A percentile compares a stretch with the other conserved stretches of the same genome.
Conservation (phyloP, 2,797 vertebrate species). For the Molossus molossus region DNA sequence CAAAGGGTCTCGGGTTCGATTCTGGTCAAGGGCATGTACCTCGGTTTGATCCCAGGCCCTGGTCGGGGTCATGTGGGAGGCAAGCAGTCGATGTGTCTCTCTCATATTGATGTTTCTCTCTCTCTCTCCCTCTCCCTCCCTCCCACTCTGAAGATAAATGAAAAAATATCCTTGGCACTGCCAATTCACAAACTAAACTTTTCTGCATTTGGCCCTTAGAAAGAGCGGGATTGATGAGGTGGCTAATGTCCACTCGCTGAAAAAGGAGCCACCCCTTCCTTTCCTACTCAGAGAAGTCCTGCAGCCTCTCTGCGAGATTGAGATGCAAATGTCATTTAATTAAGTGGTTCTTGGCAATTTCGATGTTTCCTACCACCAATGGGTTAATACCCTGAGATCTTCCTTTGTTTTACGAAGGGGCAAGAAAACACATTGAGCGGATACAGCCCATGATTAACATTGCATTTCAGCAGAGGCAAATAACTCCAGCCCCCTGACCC, state of each 20-base stretch:
- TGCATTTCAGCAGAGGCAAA: constrained; percentile 78
- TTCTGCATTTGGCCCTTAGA: background rate
- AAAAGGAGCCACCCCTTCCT: background rate
- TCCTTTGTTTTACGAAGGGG: constrained; percentile 73
- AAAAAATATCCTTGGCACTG: background rate
- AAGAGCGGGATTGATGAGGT: background rate
- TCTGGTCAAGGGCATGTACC: too few relatives aligned
- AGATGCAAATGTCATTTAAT: constrained; percentile 61
- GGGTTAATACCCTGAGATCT: constrained; percentile 35
- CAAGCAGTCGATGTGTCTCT: too few relatives aligned
- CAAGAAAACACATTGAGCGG: constrained; percentile 40
- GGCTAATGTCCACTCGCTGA: background rate
- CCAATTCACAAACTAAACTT: background rate
- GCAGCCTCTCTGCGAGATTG: background rate
- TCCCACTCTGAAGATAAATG: too few relatives aligned
- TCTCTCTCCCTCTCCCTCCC: too few relatives aligned
- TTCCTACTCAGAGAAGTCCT: background rate
- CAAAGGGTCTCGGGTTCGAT: too few relatives aligned
- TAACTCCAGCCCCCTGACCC: constrained; percentile 75
- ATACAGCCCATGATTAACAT: constrained; percentile 79
- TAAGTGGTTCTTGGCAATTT: constrained; percentile 54
- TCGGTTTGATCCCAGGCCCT: too few relatives aligned
- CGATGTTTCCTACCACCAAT: constrained; percentile 16
- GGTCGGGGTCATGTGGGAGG: too few relatives aligned
- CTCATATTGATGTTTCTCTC: too few relatives aligned